Evolutionary conservation across 35 echinoderm and acorn worm genomes (phyloP).

Genomic region (Lytechinus variegatus): DNA sequence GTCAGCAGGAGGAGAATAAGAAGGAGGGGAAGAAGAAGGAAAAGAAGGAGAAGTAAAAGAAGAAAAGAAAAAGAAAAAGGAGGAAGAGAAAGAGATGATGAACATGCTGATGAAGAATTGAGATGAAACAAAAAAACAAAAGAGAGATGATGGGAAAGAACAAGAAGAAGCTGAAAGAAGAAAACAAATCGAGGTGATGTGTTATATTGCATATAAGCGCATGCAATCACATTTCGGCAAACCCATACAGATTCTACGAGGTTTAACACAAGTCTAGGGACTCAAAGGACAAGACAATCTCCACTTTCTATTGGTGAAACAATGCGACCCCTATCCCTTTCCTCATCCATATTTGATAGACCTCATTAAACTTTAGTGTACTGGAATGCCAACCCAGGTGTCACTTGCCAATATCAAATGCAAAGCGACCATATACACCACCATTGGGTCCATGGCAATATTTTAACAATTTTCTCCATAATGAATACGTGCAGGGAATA

Average conservation of each 20-base stretch:
- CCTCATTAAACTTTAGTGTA: constrained; percentile 1
- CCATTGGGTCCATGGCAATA: background rate
- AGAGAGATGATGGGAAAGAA: no score
- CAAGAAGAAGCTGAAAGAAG: background rate
- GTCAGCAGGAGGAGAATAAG: no score
- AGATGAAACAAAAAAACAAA: no score
- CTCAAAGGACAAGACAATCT: background rate
- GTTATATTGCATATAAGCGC: background rate
- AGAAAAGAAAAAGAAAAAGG: no score
- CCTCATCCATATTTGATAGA: constrained; percentile 3
- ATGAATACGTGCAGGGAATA: background rate
- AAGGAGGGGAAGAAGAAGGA: no score
- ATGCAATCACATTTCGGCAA: background rate
- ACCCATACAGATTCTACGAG: background rate
- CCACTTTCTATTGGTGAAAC: background rate
- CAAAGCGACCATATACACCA: background rate
- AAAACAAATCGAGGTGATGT: background rate
- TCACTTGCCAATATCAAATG: background rate
- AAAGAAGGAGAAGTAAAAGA: no score
- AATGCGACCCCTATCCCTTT: background rate
- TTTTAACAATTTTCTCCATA: background rate
- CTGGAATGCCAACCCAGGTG: background rate
- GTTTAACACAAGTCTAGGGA: background rate
- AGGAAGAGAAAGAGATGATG: no score
- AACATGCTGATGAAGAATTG: no score